Percentiles rank a stretch among this genome's conserved stretches.
Evolutionary conservation across 1,140 invertebrate genomes (phyloP).

Genomic region (Hylyphantes graminicola): DNA sequence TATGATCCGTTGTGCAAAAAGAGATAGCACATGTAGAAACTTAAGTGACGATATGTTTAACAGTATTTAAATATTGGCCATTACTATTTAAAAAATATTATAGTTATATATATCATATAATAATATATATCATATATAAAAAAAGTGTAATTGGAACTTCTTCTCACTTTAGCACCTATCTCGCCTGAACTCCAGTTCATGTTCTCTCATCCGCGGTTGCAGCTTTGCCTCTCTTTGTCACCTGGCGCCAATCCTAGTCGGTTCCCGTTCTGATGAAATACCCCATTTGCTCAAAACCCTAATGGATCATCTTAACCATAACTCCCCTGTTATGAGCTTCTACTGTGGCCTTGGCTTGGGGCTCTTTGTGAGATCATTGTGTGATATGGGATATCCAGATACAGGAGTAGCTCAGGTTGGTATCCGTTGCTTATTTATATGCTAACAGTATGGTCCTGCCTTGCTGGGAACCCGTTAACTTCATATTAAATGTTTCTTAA

Average conservation of each 20-base stretch:
- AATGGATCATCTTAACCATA: conserved; percentile 28
- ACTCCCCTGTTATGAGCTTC: conserved; percentile 41
- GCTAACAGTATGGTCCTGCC: too few species aligned
- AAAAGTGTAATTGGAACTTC: not conserved
- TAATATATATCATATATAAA: too few species aligned
- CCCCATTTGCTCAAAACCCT: not conserved
- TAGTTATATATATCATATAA: too few species aligned
- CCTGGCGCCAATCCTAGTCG: conserved; percentile 2
- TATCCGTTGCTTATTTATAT: not conserved
- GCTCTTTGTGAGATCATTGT: conserved; percentile 27
- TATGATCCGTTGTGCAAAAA: too few species aligned
- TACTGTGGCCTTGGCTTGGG: conserved; percentile 47
- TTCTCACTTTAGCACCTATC: conserved; percentile 43
- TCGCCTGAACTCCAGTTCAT: conserved; percentile 42
- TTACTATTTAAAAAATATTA: too few species aligned
- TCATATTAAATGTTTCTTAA: not conserved
- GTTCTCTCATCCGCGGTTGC: conserved; percentile 43
- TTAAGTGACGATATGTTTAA: too few species aligned
- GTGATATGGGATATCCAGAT: conserved; percentile 36
- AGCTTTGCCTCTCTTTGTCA: conserved; percentile 29
- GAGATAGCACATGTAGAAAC: too few species aligned
- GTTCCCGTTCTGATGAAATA: not conserved
- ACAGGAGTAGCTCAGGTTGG: conserved; percentile 15
- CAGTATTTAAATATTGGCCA: too few species aligned
- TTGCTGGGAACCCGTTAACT: too few species aligned